Evolutionary conservation across 2,113 vertebrate genomes (phyloP).

Genomic region (Sardina pilchardus): DNA sequence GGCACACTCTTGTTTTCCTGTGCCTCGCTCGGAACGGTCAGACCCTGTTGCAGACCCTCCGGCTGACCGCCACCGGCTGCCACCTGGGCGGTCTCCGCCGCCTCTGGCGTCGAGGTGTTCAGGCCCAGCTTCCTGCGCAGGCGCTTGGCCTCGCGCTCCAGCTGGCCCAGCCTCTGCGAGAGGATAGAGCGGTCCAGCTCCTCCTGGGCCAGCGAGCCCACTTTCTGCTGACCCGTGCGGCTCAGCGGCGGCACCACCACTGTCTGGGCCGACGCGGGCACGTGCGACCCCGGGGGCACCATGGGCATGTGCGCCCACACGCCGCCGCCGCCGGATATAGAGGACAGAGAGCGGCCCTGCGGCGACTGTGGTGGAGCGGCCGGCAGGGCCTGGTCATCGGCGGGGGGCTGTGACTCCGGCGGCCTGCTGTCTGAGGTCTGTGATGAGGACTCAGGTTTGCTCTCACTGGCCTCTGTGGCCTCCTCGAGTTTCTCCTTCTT

Average conservation of each 20-base stretch:
- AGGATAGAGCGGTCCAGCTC: conserved; percentile 45
- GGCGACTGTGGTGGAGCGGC: too few relatives aligned
- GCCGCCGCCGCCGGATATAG: conserved; percentile 22
- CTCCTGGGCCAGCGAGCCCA: conserved; percentile 33
- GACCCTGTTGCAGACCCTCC: conserved; percentile 24
- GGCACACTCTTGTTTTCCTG: not conserved
- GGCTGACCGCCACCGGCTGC: conserved; percentile 47
- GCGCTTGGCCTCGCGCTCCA: conserved; percentile 64
- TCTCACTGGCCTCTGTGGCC: not conserved
- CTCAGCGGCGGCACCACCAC: conserved; percentile 59
- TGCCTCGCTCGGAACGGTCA: not conserved
- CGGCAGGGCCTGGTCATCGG: conserved; percentile 16
- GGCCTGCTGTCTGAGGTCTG: not conserved
- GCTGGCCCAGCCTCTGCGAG: conserved; percentile 51
- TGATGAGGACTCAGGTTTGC: not conserved
- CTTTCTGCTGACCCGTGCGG: conserved; percentile 37
- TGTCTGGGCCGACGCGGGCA: conserved; percentile 53
- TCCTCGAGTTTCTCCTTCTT: not conserved
- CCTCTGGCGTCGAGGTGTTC: conserved; percentile 57
- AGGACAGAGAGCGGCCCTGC: not conserved
- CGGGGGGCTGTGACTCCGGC: conserved; percentile 16
- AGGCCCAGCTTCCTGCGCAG: conserved; percentile 58
- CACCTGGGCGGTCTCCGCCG: conserved; percentile 52
- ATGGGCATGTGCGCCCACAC: conserved; percentile 26
- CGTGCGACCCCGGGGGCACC: conserved; percentile 33